These are phyloP conservation scores for Ceratothoa steindachneri DNA, from an alignment of 2,888 invertebrate species.

Conservation along the genomic window DNA sequence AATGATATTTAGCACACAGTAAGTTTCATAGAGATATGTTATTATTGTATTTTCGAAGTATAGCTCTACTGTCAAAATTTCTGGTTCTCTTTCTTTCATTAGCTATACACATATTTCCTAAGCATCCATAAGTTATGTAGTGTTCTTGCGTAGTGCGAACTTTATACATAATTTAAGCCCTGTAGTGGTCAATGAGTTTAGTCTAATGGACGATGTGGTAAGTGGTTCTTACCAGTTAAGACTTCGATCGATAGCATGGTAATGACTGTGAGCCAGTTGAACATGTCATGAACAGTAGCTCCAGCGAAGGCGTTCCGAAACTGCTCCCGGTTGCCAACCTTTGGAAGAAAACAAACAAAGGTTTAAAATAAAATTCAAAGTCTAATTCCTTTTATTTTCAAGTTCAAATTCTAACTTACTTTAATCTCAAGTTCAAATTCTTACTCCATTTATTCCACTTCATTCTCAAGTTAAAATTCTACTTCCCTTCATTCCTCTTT, in stretches of 20 bases:
- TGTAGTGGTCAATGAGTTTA: too few relatives aligned
- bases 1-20: too few relatives aligned
- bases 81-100: too few relatives aligned
- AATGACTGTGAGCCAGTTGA: constrained; percentile 59
- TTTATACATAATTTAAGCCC: too few relatives aligned
- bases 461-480: background rate
- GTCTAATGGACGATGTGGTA: too few relatives aligned
- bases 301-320: constrained; percentile 59
- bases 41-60: too few relatives aligned
- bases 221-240: background rate
- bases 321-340: constrained; percentile 53
- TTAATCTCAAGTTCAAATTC: background rate
- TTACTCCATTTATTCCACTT: background rate
- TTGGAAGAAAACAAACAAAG: background rate
- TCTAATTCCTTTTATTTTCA: background rate
- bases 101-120: too few relatives aligned
- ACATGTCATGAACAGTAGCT: constrained; percentile 60
- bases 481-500: background rate
- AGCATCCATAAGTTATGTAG: too few relatives aligned
- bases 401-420: background rate
- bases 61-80: too few relatives aligned
- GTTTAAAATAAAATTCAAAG: background rate
- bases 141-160: too few relatives aligned
- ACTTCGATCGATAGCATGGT: constrained; percentile 58
- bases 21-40: too few relatives aligned